Percentiles rank a stretch among this genome's conserved stretches.
phyloP scores from a whole-genome alignment of 1,140 invertebrate species.

The Odontomachus brunneus region DNA sequence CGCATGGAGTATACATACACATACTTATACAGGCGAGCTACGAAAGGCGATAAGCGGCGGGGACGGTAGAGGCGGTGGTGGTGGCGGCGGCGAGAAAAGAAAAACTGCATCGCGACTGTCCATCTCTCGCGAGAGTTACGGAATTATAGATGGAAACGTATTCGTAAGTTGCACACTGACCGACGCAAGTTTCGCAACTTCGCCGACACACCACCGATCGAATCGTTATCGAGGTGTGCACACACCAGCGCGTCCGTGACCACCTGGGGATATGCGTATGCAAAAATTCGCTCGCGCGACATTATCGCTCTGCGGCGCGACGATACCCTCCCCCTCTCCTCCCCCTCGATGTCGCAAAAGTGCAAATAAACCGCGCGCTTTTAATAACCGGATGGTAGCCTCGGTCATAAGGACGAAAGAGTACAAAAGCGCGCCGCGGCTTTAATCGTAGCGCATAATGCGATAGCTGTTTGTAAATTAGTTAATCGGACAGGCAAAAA shows the following conservation, averaged over 20 bases:
- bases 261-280: neutral
- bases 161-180: neutral
- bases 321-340: too few relatives aligned
- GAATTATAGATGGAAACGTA: slow-evolving; percentile 39
- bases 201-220: neutral
- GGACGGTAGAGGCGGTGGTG: neutral
- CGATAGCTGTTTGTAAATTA: slow-evolving; percentile 37
- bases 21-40: slow-evolving; percentile 35
- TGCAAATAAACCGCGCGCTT: neutral
- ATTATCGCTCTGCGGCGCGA: neutral
- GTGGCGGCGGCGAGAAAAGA: neutral
- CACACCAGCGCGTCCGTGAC: neutral
- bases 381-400: neutral
- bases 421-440: neutral
- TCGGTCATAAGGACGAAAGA: neutral
- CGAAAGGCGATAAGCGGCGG: slow-evolving; percentile 37
- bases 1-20: slow-evolving; percentile 44
- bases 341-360: neutral
- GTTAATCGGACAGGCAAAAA: slow-evolving; percentile 23
- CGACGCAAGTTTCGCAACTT: slow-evolving; percentile 28
- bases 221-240: slow-evolving; percentile 17
- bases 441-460: neutral
- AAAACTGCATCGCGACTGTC: slow-evolving; percentile 2
- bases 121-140: slow-evolving; percentile 8
- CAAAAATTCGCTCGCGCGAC: slow-evolving; percentile 22